These are phyloP conservation scores for Brachyistius frenatus DNA, from an alignment of 2,113 vertebrate species.

Conservation along the genomic window DNA sequence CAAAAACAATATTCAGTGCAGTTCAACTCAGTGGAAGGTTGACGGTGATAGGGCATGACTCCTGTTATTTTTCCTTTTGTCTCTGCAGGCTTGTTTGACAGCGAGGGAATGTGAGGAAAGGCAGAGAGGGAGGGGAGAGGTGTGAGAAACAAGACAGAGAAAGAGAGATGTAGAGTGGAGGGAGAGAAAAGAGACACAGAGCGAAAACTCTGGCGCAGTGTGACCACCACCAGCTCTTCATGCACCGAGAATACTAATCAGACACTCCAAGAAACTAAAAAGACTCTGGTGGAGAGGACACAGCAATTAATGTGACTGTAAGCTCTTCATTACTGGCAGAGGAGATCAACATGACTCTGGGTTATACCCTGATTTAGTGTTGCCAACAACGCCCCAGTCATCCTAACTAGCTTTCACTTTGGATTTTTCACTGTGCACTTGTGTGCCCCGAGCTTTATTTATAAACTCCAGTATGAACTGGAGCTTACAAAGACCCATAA, in stretches of 20 bases:
- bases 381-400: background rate
- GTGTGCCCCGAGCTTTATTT: background rate
- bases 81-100: constrained; percentile 16
- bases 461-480: background rate
- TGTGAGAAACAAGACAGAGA: constrained; percentile 24
- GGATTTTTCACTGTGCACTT: background rate
- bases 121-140: background rate
- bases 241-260: constrained; percentile 77
- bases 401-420: background rate
- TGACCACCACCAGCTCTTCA: constrained; percentile 62
- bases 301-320: constrained; percentile 59
- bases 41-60: constrained; percentile 52
- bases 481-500: background rate
- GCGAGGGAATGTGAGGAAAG: constrained; percentile 44
- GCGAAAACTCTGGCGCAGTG: constrained; percentile 67
- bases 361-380: background rate
- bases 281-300: constrained; percentile 44
- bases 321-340: constrained; percentile 56
- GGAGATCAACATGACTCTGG: constrained; percentile 11
- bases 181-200: constrained; percentile 37
- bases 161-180: constrained; percentile 43
- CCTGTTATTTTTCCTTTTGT: constrained; percentile 69
- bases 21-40: constrained; percentile 54
- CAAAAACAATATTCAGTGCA: constrained; percentile 38
- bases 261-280: constrained; percentile 50